These are phyloP conservation scores for Brachynemurus nebulosus DNA, from an alignment of 2,888 invertebrate species.

Conservation along the genomic window DNA sequence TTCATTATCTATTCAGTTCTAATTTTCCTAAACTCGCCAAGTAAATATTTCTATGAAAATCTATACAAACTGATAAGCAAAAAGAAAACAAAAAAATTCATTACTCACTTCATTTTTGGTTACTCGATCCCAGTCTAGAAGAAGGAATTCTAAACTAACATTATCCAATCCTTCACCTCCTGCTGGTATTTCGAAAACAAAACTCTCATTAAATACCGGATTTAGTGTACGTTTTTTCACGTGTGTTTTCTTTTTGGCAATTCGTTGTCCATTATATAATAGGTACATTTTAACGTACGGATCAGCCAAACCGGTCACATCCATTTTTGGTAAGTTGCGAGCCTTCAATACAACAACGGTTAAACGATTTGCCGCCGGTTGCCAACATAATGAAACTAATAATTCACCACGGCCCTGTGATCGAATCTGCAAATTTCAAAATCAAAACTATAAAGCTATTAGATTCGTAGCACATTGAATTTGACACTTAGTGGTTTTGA, in stretches of 20 bases:
- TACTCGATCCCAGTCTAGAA: slow-evolving; percentile 95
- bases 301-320: slow-evolving; percentile 92
- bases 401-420: slow-evolving; percentile 90
- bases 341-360: slow-evolving; percentile 96
- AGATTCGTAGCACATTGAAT: no score
- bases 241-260: slow-evolving; percentile 98
- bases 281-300: slow-evolving; percentile 97
- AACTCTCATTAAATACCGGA: slow-evolving; percentile 98
- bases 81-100: not conserved
- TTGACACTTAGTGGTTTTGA: no score
- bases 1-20: no score
- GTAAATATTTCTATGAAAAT: not conserved
- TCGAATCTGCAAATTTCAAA: slow-evolving; percentile 50
- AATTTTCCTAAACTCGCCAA: no score
- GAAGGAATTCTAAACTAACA: slow-evolving; percentile 74
- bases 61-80: not conserved
- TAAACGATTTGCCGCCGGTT: slow-evolving; percentile 88
- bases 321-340: slow-evolving; percentile 94
- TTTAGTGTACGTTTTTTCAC: slow-evolving; percentile 95
- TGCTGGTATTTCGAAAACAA: slow-evolving; percentile 90
- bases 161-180: slow-evolving; percentile 63
- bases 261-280: slow-evolving; percentile 91
- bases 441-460: no score
- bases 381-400: slow-evolving; percentile 93
- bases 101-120: slow-evolving; percentile 85